A percentile compares a stretch with the other conserved stretches of the same genome.
These are phyloP conservation scores for Scomber scombrus DNA, from an alignment of 2,113 vertebrate species.

Conservation along the genomic window DNA sequence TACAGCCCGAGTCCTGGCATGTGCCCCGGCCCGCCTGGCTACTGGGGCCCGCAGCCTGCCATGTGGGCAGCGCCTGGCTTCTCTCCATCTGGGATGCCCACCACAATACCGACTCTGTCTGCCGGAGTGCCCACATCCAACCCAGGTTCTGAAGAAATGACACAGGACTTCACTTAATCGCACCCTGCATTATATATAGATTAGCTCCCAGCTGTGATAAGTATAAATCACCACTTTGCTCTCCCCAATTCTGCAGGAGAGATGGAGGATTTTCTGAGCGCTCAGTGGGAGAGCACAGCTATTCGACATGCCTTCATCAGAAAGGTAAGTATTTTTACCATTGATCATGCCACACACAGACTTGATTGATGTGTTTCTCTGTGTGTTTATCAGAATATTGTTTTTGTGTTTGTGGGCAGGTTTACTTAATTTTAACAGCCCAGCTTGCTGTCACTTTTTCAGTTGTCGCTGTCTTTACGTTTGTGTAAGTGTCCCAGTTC, in stretches of 20 bases:
- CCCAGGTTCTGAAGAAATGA: conserved; percentile 58
- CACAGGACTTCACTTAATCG: conserved; percentile 10
- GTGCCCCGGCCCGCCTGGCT: conserved; percentile 52
- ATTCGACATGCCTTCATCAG: conserved; percentile 92
- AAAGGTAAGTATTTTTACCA: conserved; percentile 82
- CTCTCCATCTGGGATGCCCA: conserved; percentile 65
- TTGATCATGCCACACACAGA: neutral
- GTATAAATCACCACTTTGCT: conserved; percentile 9
- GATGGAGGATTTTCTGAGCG: conserved; percentile 75
- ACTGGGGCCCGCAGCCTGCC: conserved; percentile 63
- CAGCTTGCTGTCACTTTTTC: conserved; percentile 91
- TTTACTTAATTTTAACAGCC: conserved; percentile 91
- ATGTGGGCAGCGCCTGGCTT: conserved; percentile 66
- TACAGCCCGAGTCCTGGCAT: conserved; percentile 68
- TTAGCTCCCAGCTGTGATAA: neutral
- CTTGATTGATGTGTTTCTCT: neutral
- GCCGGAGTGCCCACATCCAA: conserved; percentile 76
- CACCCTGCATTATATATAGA: conserved; percentile 14
- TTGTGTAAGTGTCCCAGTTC: conserved; percentile 81
- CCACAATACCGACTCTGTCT: conserved; percentile 84
- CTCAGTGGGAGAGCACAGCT: conserved; percentile 87
- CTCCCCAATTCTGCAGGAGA: conserved; percentile 63
- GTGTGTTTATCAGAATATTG: conserved; percentile 14
- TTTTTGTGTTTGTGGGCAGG: conserved; percentile 82
- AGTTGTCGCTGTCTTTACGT: conserved; percentile 90